A percentile compares a stretch with the other conserved stretches of the same genome.
These are phyloP conservation scores for Galagoides demidoff DNA, from an alignment of 2,797 vertebrate species.

Conservation along the genomic window DNA sequence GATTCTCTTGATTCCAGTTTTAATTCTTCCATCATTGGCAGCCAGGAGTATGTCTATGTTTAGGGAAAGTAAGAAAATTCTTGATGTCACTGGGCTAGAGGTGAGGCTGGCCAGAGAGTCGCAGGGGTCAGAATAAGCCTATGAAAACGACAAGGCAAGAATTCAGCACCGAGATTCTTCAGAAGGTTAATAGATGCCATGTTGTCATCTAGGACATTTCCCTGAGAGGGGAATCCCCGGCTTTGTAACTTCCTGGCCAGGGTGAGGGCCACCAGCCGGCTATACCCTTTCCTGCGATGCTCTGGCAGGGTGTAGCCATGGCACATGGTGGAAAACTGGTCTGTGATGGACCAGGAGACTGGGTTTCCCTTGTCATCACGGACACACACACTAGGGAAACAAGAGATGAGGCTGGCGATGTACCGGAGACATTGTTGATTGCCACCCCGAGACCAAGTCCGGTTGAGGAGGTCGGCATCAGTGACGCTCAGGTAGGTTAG, in stretches of 20 bases:
- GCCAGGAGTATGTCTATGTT: not conserved
- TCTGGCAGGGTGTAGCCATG: constrained; percentile 81
- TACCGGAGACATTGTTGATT: constrained; percentile 75
- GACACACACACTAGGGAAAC: constrained; percentile 82
- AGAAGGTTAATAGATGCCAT: not conserved
- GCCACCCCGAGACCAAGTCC: constrained; percentile 78
- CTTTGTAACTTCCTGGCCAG: constrained; percentile 79
- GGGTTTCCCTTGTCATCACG: constrained; percentile 72
- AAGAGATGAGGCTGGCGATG: constrained; percentile 75
- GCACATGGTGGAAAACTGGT: constrained; percentile 83
- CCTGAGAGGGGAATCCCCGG: constrained; percentile 77
- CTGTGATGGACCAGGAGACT: constrained; percentile 79
- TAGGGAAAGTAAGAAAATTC: not conserved
- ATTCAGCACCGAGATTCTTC: constrained; percentile 42
- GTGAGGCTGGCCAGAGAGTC: not conserved
- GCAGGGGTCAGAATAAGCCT: constrained; percentile 79
- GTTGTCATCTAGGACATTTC: constrained; percentile 77
- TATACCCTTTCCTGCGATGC: constrained; percentile 81
- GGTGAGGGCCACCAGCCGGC: constrained; percentile 60
- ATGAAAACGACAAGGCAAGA: constrained; percentile 78
- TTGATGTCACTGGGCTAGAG: not conserved
- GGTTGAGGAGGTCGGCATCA: constrained; percentile 79
- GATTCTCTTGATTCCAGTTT: not conserved
- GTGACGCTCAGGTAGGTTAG: constrained; percentile 74
- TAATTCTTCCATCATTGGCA: not conserved